Base-by-base conservation (phyloP, 2,888 invertebrate species). In the Portevinia maculata region DNA sequence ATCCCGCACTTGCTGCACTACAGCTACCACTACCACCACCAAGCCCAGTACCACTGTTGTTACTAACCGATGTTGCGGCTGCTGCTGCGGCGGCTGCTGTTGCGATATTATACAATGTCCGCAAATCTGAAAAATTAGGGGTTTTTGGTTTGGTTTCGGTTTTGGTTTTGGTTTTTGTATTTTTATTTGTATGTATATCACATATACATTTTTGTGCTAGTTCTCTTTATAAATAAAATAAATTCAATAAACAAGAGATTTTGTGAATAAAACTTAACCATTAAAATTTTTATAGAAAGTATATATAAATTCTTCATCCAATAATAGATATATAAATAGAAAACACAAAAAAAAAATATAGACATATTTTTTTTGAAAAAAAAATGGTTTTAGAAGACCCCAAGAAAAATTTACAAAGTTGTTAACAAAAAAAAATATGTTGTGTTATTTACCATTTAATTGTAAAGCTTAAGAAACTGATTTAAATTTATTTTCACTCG, bases 41-140 rank as follows among this genome's bases (percentile, higher is more conserved):
- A n/a, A 30, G 28, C 44, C n/a, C 62, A 62, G 41, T 37, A 39
- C 11, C 41, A 50, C 46, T 59, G 57, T 55, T 81, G 41, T 60
- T 65, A 24, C 17, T 44, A 15, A 15, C 34, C 19, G 78, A 69
- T 39, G 76, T 62, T 65, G 85, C 86, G 85, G 89, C 88, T 67
- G 89, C 89, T 85, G 89, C 87, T 64, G 90, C 90, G 87, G 88
- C 89, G 85, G 89, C 89, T 86, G 89, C 89, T 85, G 89, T 87
- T 67, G 90, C 90, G 87, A 90, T 89, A 88, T 88, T 89, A 87
- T 90, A 89, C 86, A 89, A 86, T 85, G 89, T 89, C 90, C 90
- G 87, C 87, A 90, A 88, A 91, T 91, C 91, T 91, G 91, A 90
- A 91, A 89, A 89, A 90, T 89, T 84, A 86, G 85, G 85, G 84